These are phyloP conservation scores for Clytia hemisphaerica DNA, from an alignment of 30 jellyfish, hydroid and myxozoan species.

Conservation along the genomic window DNA sequence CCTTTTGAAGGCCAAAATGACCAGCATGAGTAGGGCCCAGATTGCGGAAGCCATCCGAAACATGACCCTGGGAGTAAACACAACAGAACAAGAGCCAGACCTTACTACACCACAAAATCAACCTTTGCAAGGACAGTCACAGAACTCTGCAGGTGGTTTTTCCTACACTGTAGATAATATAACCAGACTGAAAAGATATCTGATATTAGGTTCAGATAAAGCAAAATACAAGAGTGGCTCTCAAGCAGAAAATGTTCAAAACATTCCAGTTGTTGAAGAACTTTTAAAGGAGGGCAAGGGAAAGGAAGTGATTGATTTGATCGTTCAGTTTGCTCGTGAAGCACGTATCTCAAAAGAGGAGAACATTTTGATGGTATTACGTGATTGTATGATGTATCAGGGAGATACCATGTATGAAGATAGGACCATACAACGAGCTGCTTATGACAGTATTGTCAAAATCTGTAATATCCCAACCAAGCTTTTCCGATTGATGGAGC, in stretches of 20 bases:
- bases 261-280: slow-evolving; percentile 4
- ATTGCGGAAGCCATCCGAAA: no score
- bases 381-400: no score
- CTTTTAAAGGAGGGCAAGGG: slow-evolving; percentile 30
- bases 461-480: slow-evolving; percentile 49
- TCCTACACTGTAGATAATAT: slow-evolving; percentile 27
- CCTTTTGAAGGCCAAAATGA: no score
- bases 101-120: no score
- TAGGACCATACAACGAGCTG: slow-evolving; percentile 13
- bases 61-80: no score
- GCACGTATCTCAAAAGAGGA: slow-evolving; percentile 51
- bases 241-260: slow-evolving; percentile 19
- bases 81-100: no score
- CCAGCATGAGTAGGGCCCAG: no score
- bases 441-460: slow-evolving; percentile 24
- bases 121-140: no score
- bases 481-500: slow-evolving; percentile 33
- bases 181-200: slow-evolving; percentile 39
- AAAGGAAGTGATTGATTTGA: slow-evolving; percentile 24
- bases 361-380: slow-evolving; percentile 26
- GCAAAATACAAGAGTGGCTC: slow-evolving; percentile 40
- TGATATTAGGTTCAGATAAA: slow-evolving; percentile 51
- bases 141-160: no score
- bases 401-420: slow-evolving; percentile 46
- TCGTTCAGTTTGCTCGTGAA: slow-evolving; percentile 24